phyloP scores from a whole-genome alignment of 2,113 vertebrate species.

The Taurulus bubalis region DNA sequence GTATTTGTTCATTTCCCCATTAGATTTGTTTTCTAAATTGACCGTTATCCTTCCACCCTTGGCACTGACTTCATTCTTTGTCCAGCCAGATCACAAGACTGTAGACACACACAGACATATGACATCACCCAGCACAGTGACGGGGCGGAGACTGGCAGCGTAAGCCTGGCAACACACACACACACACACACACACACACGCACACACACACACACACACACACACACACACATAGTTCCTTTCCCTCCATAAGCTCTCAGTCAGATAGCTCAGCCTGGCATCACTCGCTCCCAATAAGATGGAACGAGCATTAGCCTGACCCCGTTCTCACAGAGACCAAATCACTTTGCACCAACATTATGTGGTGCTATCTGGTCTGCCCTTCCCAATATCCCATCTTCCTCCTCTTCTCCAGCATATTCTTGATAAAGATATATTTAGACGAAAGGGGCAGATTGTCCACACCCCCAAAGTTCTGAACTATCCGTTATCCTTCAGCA shows the following conservation, averaged over 20 bases:
- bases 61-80: conserved; percentile 62
- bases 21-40: not conserved
- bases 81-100: conserved; percentile 62
- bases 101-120: conserved; percentile 34
- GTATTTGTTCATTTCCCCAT: not conserved
- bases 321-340: conserved; percentile 47
- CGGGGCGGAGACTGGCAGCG: conserved; percentile 73
- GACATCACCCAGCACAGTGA: conserved; percentile 66
- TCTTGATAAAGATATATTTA: not conserved
- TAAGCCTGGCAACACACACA: conserved; percentile 51
- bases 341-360: conserved; percentile 31
- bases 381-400: not conserved
- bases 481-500: not conserved
- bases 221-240: conserved; percentile 21
- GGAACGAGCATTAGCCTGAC: conserved; percentile 56
- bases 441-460: conserved; percentile 1
- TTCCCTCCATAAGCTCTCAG: conserved; percentile 59
- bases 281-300: conserved; percentile 50
- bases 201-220: conserved; percentile 12
- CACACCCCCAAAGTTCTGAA: not conserved
- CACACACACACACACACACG: conserved; percentile 23
- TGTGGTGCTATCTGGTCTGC: conserved; percentile 9
- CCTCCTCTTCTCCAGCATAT: not conserved
- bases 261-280: conserved; percentile 68
- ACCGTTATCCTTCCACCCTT: not conserved